Conservation (phyloP, 2,113 vertebrate genomes). For the Scartelaos histophorus region DNA sequence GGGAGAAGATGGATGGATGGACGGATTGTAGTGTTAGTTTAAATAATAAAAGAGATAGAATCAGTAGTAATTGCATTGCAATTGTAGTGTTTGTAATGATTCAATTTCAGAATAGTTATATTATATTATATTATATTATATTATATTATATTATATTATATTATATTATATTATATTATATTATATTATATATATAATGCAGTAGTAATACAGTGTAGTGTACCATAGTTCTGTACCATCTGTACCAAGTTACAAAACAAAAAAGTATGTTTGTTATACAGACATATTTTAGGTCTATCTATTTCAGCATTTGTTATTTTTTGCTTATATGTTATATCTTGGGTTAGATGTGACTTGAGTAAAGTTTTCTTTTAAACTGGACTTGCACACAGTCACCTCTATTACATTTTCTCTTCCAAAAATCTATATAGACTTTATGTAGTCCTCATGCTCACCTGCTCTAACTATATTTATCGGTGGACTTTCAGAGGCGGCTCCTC, state of each 20-base stretch:
- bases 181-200: too few species aligned
- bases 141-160: too few species aligned
- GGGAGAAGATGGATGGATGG: too few species aligned
- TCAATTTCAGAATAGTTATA: too few species aligned
- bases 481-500: slow-evolving; percentile 13
- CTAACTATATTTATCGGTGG: slow-evolving; percentile 10
- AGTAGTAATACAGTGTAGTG: too few species aligned
- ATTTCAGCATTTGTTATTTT: not conserved
- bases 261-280: not conserved
- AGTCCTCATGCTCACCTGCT: not conserved
- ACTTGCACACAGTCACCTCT: slow-evolving; percentile 29
- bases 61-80: too few species aligned
- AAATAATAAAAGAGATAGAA: too few species aligned
- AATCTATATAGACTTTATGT: slow-evolving; percentile 11
- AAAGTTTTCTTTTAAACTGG: not conserved
- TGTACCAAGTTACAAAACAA: not conserved
- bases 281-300: not conserved
- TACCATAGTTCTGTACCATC: too few species aligned
- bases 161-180: too few species aligned
- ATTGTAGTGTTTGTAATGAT: too few species aligned
- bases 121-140: too few species aligned
- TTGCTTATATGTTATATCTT: not conserved
- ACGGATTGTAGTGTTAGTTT: too few species aligned
- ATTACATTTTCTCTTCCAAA: slow-evolving; percentile 24
- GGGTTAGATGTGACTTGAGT: not conserved